Evolutionary conservation across 2,113 vertebrate genomes (phyloP), one percentile per base, ranked within the genome.

Genomic region (Aspidoscelis tigris): DNA sequence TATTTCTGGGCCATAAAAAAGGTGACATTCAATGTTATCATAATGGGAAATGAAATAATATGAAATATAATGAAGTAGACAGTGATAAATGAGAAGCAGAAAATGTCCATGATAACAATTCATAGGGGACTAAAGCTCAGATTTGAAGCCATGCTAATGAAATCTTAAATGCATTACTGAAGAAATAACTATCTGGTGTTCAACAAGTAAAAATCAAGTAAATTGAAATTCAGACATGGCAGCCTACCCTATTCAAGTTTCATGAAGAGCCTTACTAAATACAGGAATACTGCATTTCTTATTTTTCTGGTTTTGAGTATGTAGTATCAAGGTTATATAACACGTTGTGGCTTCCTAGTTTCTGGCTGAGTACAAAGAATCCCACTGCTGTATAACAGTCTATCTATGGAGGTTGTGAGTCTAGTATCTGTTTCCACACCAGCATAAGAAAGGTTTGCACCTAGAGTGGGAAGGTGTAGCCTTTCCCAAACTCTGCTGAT

Each of bases 31-130:
- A 1, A 78, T 53, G 14, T 75, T 85, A 83, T 18, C 71, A 6
- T 39, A 12, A 74, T 80, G 22, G 68, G 72, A 80, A 66, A 47
- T 39, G 43, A 50, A 83, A 16, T 76, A 8, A n/a, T 41, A 83
- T 66, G 58, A 76, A 50, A 83, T 83, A 76, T n/a, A 12, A 26
- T 18, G 50, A 24, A 12, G 68, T 33, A 76, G 61, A 33, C 58
- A 76, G 11, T 39, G 33, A 68, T 55, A 83, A 83, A 68, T 69
- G 64, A 16, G 39, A 75, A 83, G 21, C n/a, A 83, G 47, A 69
- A 76, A 53, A 43, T 43, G 11, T 24, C n/a, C 66, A 41, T 26
- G 75, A 76, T 55, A 43, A 26, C 68, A 76, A 55, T 39, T 58
- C 10, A 68, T 18, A 16, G 5, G 22, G 4, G 22, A n/a, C 16